phyloP scores from a whole-genome alignment of 2,888 invertebrate genomes.

The Meandrusa payeni region DNA sequence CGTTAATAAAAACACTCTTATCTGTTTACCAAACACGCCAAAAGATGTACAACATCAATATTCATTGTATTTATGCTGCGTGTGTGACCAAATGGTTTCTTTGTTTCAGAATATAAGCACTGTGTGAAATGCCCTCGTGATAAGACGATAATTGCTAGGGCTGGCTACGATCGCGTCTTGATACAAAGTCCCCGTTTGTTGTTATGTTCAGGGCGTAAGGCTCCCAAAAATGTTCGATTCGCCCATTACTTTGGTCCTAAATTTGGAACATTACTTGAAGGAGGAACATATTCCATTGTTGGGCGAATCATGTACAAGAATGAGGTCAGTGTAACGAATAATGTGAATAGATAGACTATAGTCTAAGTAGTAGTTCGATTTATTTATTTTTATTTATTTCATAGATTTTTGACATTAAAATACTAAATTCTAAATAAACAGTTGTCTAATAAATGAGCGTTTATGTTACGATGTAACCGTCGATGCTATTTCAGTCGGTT shows the following conservation, averaged over 20 bases:
- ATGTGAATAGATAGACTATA: too few relatives aligned
- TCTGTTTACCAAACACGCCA: too few relatives aligned
- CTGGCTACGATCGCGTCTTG: slow-evolving; percentile 53
- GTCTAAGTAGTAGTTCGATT: too few relatives aligned
- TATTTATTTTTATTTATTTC: too few relatives aligned
- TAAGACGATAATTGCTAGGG: slow-evolving; percentile 59
- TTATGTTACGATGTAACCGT: too few relatives aligned
- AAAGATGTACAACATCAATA: not conserved
- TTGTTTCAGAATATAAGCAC: slow-evolving; percentile 35
- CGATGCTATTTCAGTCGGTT: too few relatives aligned
- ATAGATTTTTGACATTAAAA: too few relatives aligned
- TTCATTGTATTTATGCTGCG: too few relatives aligned
- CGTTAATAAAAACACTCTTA: too few relatives aligned
- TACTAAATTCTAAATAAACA: too few relatives aligned
- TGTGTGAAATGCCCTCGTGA: slow-evolving; percentile 71
- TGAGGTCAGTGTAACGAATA: slow-evolving; percentile 58
- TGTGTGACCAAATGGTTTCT: too few relatives aligned
- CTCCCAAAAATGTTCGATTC: slow-evolving; percentile 48
- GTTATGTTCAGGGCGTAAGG: slow-evolving; percentile 52
- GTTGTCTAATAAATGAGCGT: too few relatives aligned
- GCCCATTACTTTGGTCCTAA: slow-evolving; percentile 61
- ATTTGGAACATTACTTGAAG: slow-evolving; percentile 56
- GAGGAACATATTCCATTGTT: slow-evolving; percentile 62
- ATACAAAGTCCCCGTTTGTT: slow-evolving; percentile 52
- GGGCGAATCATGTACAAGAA: slow-evolving; percentile 53